These are phyloP conservation scores for Digitonthophagus gazella DNA, from an alignment of 2,888 invertebrate species.

Conservation along the genomic window DNA sequence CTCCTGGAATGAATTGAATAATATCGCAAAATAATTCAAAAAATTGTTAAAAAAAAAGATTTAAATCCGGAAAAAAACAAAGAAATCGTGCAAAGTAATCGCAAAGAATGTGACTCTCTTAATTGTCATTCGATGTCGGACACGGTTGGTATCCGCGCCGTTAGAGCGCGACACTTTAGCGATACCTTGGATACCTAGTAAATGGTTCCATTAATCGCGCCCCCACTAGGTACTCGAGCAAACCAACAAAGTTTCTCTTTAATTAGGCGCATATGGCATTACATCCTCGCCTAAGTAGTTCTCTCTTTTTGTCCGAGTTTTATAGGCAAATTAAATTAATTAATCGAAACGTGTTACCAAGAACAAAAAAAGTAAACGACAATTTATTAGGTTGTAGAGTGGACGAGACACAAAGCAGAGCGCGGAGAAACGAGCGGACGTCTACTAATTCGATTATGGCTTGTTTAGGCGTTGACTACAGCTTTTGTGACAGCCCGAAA, in stretches of 20 bases:
- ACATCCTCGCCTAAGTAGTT: too few relatives aligned
- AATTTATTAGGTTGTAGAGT: neutral
- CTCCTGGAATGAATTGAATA: too few relatives aligned
- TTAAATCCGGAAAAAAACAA: neutral
- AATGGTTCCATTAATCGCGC: neutral
- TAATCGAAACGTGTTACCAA: neutral
- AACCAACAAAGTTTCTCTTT: neutral
- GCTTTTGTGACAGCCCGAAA: neutral
- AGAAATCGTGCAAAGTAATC: neutral
- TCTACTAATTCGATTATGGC: conserved; percentile 44
- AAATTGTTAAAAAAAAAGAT: too few relatives aligned
- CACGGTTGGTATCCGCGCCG: neutral
- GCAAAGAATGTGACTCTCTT: neutral
- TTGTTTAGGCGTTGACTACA: conserved; percentile 15
- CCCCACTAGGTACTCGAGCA: neutral
- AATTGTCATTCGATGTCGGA: neutral
- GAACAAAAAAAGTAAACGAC: neutral
- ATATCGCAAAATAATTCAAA: too few relatives aligned
- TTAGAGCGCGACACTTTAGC: neutral
- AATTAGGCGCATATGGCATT: neutral
- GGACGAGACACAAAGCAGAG: conserved; percentile 37
- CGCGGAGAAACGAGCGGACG: conserved; percentile 41
- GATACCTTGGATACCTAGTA: too few relatives aligned
- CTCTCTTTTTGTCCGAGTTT: too few relatives aligned
- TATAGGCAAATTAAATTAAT: neutral